Evolutionary conservation across 2,797 vertebrate genomes (phyloP).

Genomic region (Remorina albescens): DNA sequence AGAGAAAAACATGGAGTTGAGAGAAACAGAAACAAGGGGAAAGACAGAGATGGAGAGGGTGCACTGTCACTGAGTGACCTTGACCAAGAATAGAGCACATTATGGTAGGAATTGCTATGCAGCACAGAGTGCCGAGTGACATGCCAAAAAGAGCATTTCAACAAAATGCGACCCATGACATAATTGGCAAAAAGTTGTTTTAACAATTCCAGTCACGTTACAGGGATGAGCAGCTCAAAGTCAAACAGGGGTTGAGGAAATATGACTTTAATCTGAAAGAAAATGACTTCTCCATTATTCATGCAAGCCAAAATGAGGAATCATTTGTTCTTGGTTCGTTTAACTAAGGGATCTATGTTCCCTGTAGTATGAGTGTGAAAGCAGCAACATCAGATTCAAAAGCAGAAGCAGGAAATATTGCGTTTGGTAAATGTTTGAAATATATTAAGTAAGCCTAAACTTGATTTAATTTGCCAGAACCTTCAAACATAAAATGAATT

Average conservation of each 20-base stretch:
- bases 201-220: slow-evolving; percentile 52
- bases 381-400: slow-evolving; percentile 19
- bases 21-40: slow-evolving; percentile 45
- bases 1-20: slow-evolving; percentile 35
- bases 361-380: slow-evolving; percentile 27
- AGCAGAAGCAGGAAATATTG: slow-evolving; percentile 29
- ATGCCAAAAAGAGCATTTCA: slow-evolving; percentile 38
- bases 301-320: slow-evolving; percentile 64
- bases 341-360: slow-evolving; percentile 38
- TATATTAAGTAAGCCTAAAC: slow-evolving; percentile 7
- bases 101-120: slow-evolving; percentile 48
- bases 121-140: slow-evolving; percentile 20
- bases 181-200: slow-evolving; percentile 49
- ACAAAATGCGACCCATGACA: slow-evolving; percentile 45
- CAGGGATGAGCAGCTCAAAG: slow-evolving; percentile 53
- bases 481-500: slow-evolving; percentile 14
- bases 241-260: slow-evolving; percentile 54
- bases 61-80: slow-evolving; percentile 63
- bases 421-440: slow-evolving; percentile 21
- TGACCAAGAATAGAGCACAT: slow-evolving; percentile 55
- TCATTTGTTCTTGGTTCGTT: slow-evolving; percentile 63
- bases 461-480: slow-evolving; percentile 35
- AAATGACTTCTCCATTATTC: slow-evolving; percentile 72
- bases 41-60: slow-evolving; percentile 38
- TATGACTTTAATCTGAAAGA: slow-evolving; percentile 57